Evolutionary conservation across 2,113 vertebrate species (phyloP), one percentile per base, ranked within the genome.

Genomic region (Calyptomena viridis): DNA sequence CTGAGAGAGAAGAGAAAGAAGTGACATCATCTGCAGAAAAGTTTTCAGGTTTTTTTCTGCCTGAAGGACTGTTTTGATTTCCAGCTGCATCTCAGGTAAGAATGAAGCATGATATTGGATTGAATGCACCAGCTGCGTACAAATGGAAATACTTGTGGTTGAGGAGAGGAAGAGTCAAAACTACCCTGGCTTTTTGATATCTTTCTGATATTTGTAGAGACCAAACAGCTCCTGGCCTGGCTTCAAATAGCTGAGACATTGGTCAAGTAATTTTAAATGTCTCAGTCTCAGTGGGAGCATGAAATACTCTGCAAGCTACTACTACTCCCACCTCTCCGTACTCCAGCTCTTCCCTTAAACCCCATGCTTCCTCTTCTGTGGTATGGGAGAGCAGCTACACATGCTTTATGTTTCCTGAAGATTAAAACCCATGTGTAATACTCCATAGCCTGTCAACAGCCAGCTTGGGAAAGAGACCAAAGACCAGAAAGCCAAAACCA

Each of bases 401-500:
- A 87, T 91, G 79, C 92, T 96, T 96, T 93, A 91, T 89, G 90
- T 90, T 95, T 95, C 72, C 92, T 91, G 75, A 91, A 89, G 93
- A 94, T 92, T 94, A 92, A 95, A 95, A 67, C 58, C 73, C 25
- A 39, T 89, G 81, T 94, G 84, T 87, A 96, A 86, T 94, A 56
- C 68, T 86, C 89, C 76, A 63, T 71, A 74, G 89, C 39, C 89
- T 95, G 94, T 97, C 96, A 96, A 90, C 93, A 92, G 76, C 80
- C 91, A 92, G 49, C 64, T 90, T 69, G 91, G 91, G 84, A 94
- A 93, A 80, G 52, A 93, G 59, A 94, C 87, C 82, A 93, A 89
- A 73, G 58, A 76, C 81, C 68, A 75, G 82, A 94, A 82, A 95
- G 89, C 87, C 82, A 94, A 95, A 94, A 56, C 21, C 49, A 82